Evolutionary conservation across 1,140 invertebrate species (phyloP).

Genomic region (Gonioctena quinquepunctata): DNA sequence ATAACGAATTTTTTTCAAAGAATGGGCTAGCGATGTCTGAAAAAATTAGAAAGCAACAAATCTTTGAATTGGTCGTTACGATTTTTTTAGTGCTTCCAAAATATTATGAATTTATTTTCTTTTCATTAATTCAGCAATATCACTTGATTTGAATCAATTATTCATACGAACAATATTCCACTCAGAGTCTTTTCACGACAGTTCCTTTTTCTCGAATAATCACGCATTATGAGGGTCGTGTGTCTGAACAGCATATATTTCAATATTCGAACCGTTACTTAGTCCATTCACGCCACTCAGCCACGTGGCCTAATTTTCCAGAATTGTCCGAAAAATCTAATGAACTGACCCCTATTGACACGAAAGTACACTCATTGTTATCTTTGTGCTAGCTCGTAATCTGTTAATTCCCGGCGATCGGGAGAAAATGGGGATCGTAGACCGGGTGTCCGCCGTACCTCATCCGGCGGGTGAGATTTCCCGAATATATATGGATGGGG

Average conservation of each 20-base stretch:
- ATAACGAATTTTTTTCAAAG: no score
- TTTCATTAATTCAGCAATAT: no score
- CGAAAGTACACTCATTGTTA: constrained; percentile 6
- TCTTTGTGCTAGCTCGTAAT: neutral
- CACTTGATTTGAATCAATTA: no score
- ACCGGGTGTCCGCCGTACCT: constrained; percentile 15
- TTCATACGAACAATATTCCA: no score
- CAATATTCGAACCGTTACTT: neutral
- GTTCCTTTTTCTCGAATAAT: no score
- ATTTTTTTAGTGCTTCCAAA: no score
- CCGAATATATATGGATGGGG: constrained; percentile 28
- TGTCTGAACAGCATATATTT: neutral
- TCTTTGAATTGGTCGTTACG: no score
- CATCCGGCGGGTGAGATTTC: constrained; percentile 9
- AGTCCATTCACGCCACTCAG: neutral
- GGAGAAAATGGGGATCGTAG: neutral
- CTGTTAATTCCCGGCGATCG: constrained; percentile 2
- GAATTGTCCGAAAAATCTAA: constrained; percentile 20
- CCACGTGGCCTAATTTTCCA: constrained; percentile 22
- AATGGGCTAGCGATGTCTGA: no score
- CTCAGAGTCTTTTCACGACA: no score
- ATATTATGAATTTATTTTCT: no score
- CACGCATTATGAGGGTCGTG: neutral
- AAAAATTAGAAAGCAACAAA: no score
- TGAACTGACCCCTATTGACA: constrained; percentile 9